phyloP scores from a whole-genome alignment of 2,797 vertebrate species.

The Sebastes diploproa region DNA sequence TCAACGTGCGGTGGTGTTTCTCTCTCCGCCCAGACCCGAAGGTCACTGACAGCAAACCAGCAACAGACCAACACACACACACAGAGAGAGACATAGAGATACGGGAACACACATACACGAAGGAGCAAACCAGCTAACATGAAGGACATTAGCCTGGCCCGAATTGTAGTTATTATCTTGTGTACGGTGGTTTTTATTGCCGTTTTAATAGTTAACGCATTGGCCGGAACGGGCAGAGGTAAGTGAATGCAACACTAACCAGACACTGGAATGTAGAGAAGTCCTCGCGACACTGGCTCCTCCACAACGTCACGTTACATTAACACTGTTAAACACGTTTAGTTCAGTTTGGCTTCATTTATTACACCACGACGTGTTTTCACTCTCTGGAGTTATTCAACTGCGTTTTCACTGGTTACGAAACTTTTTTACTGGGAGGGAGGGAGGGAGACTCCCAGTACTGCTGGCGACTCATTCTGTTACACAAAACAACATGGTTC shows the following conservation, averaged over 20 bases:
- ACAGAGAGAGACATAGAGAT: too few species aligned
- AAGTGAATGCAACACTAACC: slow-evolving; percentile 2
- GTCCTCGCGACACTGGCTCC: too few species aligned
- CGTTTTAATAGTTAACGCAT: slow-evolving; percentile 57
- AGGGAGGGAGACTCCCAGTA: background rate
- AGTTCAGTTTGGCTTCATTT: background rate
- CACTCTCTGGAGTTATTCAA: background rate
- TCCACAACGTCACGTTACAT: background rate
- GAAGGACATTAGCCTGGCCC: slow-evolving; percentile 36
- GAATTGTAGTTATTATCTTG: slow-evolving; percentile 36
- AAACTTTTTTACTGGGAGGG: background rate
- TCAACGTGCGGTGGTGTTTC: slow-evolving; percentile 9
- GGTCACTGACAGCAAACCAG: background rate
- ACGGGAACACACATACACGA: background rate
- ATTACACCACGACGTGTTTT: background rate
- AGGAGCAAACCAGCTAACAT: slow-evolving; percentile 4
- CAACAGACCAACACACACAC: background rate
- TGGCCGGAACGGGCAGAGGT: slow-evolving; percentile 73
- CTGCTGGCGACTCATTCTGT: too few species aligned
- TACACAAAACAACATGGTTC: too few species aligned
- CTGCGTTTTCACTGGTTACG: background rate
- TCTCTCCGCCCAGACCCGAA: background rate
- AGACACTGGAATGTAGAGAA: background rate
- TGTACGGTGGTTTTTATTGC: slow-evolving; percentile 49
- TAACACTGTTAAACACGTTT: background rate